phyloP scores from a whole-genome alignment of 2,113 vertebrate species.

The Aegotheles bennettii region DNA sequence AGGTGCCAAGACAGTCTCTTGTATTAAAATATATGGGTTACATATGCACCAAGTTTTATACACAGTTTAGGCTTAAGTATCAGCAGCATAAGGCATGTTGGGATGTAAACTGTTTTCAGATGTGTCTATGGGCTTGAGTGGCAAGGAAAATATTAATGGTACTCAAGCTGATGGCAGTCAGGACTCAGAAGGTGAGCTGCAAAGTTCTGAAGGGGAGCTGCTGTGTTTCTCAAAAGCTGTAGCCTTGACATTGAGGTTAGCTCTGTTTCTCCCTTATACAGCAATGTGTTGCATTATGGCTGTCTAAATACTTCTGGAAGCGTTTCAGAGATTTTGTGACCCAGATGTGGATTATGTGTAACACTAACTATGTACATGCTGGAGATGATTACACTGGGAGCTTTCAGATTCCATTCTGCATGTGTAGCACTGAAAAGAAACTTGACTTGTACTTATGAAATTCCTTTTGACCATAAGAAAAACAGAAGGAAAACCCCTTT shows the following conservation, averaged over 20 bases:
- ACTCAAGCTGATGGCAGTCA: neutral
- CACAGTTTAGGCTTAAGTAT: neutral
- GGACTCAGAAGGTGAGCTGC: constrained; percentile 29
- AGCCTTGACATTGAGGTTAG: constrained; percentile 28
- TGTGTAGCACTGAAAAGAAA: constrained; percentile 48
- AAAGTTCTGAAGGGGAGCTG: constrained; percentile 32
- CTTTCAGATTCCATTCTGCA: constrained; percentile 54
- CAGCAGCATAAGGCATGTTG: neutral
- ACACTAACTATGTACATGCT: constrained; percentile 34
- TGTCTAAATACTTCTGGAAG: constrained; percentile 53
- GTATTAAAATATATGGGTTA: constrained; percentile 52
- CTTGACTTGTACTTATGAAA: constrained; percentile 54
- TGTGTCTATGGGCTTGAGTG: constrained; percentile 7
- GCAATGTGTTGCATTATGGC: constrained; percentile 10
- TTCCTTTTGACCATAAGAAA: constrained; percentile 52
- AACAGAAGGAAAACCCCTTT: constrained; percentile 52
- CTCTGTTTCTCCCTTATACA: constrained; percentile 13
- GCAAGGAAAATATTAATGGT: constrained; percentile 38
- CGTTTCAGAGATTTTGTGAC: constrained; percentile 33
- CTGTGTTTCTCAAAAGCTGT: constrained; percentile 31
- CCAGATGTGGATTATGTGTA: constrained; percentile 62
- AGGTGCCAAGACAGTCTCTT: constrained; percentile 26
- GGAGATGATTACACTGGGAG: constrained; percentile 28
- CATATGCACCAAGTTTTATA: constrained; percentile 28
- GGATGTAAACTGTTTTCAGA: constrained; percentile 54